Evolutionary conservation across 2,888 invertebrate species (phyloP), one percentile per base, ranked within the genome.

Genomic region (Caenorhabditis parvicauda): DNA sequence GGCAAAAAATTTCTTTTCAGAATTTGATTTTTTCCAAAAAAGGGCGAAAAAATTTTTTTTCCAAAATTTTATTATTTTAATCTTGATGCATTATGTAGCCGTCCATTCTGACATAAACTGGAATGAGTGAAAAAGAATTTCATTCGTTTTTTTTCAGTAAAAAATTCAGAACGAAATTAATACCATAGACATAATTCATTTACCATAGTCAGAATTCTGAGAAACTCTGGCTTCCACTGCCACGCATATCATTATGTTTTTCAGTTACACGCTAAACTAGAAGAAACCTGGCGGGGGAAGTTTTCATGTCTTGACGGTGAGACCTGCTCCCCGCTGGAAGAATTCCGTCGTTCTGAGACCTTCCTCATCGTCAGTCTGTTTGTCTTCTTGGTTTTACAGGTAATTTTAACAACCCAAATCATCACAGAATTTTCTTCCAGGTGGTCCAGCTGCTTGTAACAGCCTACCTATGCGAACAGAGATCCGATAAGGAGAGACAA

Each of bases 401-500:
- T 62, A 17, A n/a, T 4, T 12, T 32, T 22, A 27, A 29, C 25
- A 41, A 32, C 7, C 3, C 7, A n/a, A 1, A 14, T 9, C 9
- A 19, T 41, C 14, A 2, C 32, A 9, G 19, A 29, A 32, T 7
- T 19, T 12, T 17, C 27, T 49, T 61, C 28, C 57, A 61, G 57
- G 21, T 62, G 12, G 47, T 58, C 19, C 62, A 62, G 48, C 42
- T 51, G 21, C 39, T 32, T 3, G 57, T 57, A 12, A 57, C 52
- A 48, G 51, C 54, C 54, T 62, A 62, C 25, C 54, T 62, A 2
- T 62, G 62, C 51, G 62, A 62, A 42, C 27, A 54, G 24, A 43
- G 62, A 48, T 62, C 62, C 21, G 51, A 44, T 47, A 54, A 62
- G 32, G 62, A 62, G 38, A 61, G 56, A 37, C 56, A 61, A n/a